Evolutionary conservation across 2,113 vertebrate genomes (phyloP).

Genomic region (Rattus rattus): DNA sequence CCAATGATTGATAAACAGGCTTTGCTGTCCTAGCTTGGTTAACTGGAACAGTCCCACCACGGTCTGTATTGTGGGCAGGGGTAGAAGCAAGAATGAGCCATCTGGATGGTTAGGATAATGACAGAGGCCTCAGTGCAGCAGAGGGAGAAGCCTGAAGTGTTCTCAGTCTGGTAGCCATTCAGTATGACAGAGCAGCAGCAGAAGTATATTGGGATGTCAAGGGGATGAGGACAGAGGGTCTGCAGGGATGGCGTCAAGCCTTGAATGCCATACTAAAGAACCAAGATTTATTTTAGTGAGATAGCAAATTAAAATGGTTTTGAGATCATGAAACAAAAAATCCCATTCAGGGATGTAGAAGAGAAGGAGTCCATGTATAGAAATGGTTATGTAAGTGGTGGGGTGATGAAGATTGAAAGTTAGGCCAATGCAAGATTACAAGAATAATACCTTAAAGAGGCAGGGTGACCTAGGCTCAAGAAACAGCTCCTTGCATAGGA

Average conservation of each 20-base stretch:
- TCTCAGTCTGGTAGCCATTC: not conserved
- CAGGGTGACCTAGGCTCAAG: not conserved
- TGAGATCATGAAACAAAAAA: not conserved
- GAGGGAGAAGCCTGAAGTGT: not conserved
- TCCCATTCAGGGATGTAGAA: not conserved
- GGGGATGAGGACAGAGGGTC: not conserved
- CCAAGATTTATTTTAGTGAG: rapidly evolving
- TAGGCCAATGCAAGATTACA: not conserved
- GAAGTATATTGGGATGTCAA: not conserved
- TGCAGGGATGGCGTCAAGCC: not conserved
- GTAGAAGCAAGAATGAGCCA: not conserved
- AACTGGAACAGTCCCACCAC: too few species aligned
- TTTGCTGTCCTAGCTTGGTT: not conserved
- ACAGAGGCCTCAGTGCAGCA: not conserved
- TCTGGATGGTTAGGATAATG: too few species aligned
- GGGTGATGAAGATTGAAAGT: not conserved
- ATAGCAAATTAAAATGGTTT: not conserved
- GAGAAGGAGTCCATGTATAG: not conserved
- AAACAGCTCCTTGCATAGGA: not conserved
- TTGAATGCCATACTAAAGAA: not conserved
- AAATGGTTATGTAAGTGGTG: not conserved
- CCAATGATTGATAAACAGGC: not conserved
- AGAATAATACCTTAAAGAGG: not conserved
- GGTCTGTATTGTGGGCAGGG: too few species aligned
- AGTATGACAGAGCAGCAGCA: not conserved